Conservation (phyloP, 2,113 vertebrate genomes). For the Bos indicus region DNA sequence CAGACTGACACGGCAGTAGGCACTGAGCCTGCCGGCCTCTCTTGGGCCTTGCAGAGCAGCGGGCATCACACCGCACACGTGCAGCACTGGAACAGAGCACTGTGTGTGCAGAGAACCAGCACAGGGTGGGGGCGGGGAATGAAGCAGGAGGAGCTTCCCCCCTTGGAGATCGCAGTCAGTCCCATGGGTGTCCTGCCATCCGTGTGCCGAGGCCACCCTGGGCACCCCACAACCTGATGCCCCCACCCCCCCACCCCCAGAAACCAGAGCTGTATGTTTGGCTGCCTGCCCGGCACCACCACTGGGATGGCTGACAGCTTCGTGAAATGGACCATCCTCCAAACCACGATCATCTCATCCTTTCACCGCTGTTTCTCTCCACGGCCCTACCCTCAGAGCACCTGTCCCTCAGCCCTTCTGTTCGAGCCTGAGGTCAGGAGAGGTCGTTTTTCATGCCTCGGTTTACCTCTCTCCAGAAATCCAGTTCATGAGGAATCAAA, state of each 20-base stretch:
- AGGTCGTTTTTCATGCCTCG: not conserved
- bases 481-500: not conserved
- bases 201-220: not conserved
- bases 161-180: not conserved
- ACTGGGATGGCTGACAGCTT: not conserved
- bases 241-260: too few species aligned
- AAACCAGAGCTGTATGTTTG: accelerated
- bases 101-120: not conserved
- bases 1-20: accelerated
- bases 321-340: accelerated
- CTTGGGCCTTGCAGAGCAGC: not conserved
- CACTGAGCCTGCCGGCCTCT: accelerated
- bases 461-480: not conserved
- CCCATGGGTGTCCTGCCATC: not conserved
- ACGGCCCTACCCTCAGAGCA: accelerated
- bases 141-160: too few species aligned
- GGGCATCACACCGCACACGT: accelerated
- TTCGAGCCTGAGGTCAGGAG: not conserved
- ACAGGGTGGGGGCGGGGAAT: accelerated
- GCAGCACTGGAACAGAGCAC: accelerated
- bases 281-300: not conserved
- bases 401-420: not conserved
- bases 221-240: accelerated
- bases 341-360: accelerated
- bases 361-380: too few species aligned